Conservation (phyloP, 2,888 invertebrate genomes). For the Apamea crenata region DNA sequence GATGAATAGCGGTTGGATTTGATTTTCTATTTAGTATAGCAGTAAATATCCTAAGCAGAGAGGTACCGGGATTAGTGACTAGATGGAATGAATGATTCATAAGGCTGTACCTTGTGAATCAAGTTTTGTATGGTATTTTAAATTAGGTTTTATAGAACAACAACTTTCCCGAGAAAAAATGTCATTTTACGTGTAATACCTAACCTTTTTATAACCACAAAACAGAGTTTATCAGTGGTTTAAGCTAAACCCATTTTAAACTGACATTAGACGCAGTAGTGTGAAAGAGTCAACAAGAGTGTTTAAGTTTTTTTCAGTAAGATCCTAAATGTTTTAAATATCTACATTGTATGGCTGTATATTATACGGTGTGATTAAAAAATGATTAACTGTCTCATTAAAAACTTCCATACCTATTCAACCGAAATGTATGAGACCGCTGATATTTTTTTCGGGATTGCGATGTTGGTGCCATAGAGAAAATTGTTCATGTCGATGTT, state of each 20-base stretch:
- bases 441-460: background rate
- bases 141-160: background rate
- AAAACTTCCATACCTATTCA: background rate
- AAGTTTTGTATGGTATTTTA: background rate
- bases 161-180: background rate
- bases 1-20: conserved; percentile 29
- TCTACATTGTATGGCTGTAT: too few relatives aligned
- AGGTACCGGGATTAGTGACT: conserved; percentile 19
- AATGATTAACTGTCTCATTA: background rate
- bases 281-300: too few relatives aligned
- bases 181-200: too few relatives aligned
- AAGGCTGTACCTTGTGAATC: background rate
- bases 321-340: too few relatives aligned
- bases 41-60: conserved; percentile 12
- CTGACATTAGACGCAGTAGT: too few relatives aligned
- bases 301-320: too few relatives aligned
- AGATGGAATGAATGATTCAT: background rate
- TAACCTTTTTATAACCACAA: background rate
- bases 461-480: background rate
- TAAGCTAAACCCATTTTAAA: too few relatives aligned
- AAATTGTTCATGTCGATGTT: background rate
- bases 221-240: too few relatives aligned
- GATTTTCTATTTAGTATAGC: conserved; percentile 16
- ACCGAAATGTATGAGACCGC: background rate
- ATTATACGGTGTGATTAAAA: background rate